These are phyloP conservation scores for Characodon lateralis DNA, from an alignment of 2,797 vertebrate species.

Conservation along the genomic window DNA sequence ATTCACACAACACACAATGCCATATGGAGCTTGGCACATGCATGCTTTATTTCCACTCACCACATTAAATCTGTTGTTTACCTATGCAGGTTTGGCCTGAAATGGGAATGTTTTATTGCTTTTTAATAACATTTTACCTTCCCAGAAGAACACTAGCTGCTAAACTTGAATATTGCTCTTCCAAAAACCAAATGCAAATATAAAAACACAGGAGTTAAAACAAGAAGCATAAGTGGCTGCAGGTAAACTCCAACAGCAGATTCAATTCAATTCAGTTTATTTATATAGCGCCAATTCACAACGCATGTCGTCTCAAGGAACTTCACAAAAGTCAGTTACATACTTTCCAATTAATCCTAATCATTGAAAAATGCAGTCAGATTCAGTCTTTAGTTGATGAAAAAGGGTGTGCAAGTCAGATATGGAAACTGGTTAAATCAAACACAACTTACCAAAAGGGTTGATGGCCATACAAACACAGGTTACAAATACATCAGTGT, in stretches of 20 bases:
- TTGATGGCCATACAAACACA: no score
- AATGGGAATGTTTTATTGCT: conserved; percentile 20
- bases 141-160: conserved; percentile 28
- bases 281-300: no score
- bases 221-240: conserved; percentile 14
- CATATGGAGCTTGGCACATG: conserved; percentile 23
- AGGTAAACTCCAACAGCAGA: conserved; percentile 31
- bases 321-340: no score
- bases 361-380: no score
- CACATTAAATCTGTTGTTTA: conserved; percentile 36
- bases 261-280: no score
- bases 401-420: conserved; percentile 22
- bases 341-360: no score
- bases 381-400: neutral
- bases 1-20: conserved; percentile 24
- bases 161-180: conserved; percentile 40
- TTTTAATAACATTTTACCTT: conserved; percentile 39
- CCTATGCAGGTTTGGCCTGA: conserved; percentile 33
- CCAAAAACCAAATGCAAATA: conserved; percentile 25
- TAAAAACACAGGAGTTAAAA: conserved; percentile 18
- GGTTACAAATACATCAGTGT: no score
- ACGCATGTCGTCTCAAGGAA: no score
- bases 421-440: neutral
- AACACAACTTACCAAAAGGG: neutral
- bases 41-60: conserved; percentile 35